Evolutionary conservation across 2,888 invertebrate species (phyloP).

Genomic region (Cheilosia variabilis): DNA sequence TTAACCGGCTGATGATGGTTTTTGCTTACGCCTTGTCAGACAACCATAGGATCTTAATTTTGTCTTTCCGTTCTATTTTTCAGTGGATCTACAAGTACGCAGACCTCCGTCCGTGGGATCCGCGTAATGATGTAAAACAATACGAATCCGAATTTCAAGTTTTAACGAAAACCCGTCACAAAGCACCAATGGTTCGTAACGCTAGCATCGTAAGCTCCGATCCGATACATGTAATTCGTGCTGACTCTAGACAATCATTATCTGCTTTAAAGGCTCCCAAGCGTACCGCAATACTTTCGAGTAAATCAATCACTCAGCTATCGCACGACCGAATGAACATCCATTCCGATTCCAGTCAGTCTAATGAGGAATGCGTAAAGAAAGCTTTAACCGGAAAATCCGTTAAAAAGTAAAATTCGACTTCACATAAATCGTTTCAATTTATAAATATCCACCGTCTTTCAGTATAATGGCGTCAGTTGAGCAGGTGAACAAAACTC

Average conservation of each 20-base stretch:
- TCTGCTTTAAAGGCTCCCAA: constrained; percentile 81
- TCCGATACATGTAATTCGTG: constrained; percentile 84
- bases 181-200: constrained; percentile 89
- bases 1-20: too few species aligned
- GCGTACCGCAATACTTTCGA: constrained; percentile 81
- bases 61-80: constrained; percentile 16
- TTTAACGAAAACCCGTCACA: constrained; percentile 90
- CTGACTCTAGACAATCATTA: constrained; percentile 85
- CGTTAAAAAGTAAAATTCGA: constrained; percentile 77
- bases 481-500: constrained; percentile 84
- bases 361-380: constrained; percentile 79
- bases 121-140: constrained; percentile 92
- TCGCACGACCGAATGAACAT: constrained; percentile 84
- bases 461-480: constrained; percentile 84
- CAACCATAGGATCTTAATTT: too few species aligned
- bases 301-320: constrained; percentile 81
- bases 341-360: constrained; percentile 85
- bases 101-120: constrained; percentile 95
- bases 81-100: constrained; percentile 90
- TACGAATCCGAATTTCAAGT: constrained; percentile 93
- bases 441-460: not conserved
- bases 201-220: constrained; percentile 89
- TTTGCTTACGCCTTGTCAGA: too few species aligned
- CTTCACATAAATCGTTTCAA: not conserved
- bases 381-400: constrained; percentile 73